These are phyloP conservation scores for Bujurquina vittata DNA, from an alignment of 2,113 vertebrate genomes.

Conservation along the genomic window DNA sequence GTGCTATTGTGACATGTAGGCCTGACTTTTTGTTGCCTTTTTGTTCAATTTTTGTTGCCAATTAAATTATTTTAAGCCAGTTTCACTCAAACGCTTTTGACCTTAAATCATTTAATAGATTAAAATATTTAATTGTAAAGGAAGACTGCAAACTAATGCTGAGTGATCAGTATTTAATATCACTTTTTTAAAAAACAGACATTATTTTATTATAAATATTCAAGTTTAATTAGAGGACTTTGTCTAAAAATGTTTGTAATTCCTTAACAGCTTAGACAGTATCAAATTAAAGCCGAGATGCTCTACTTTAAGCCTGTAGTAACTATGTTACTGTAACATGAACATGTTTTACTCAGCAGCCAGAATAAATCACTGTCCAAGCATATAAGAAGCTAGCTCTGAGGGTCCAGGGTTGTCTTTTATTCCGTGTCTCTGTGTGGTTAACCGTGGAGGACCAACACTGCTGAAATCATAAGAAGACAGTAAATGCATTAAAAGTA, in stretches of 20 bases:
- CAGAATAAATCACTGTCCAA: not conserved
- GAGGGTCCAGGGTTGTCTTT: not conserved
- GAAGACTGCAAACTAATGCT: not conserved
- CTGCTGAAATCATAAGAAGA: not conserved
- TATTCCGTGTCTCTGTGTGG: not conserved
- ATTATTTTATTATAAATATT: too few relatives aligned
- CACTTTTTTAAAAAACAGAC: not conserved
- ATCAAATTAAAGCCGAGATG: not conserved
- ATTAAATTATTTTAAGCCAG: not conserved
- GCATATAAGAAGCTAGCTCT: not conserved
- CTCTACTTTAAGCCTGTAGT: not conserved
- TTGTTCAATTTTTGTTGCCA: not conserved
- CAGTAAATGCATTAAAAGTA: accelerated
- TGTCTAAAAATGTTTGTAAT: not conserved
- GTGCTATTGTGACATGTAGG: not conserved
- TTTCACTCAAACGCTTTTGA: not conserved
- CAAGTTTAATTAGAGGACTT: not conserved
- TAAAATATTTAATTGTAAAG: not conserved
- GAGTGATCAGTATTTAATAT: not conserved
- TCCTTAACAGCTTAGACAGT: not conserved
- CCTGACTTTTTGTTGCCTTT: not conserved
- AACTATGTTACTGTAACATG: not conserved
- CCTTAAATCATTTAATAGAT: not conserved
- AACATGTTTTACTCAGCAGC: not conserved
- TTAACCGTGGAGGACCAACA: not conserved